These are phyloP conservation scores for Limosa lapponica DNA, from an alignment of 2,797 vertebrate genomes.

Conservation along the genomic window DNA sequence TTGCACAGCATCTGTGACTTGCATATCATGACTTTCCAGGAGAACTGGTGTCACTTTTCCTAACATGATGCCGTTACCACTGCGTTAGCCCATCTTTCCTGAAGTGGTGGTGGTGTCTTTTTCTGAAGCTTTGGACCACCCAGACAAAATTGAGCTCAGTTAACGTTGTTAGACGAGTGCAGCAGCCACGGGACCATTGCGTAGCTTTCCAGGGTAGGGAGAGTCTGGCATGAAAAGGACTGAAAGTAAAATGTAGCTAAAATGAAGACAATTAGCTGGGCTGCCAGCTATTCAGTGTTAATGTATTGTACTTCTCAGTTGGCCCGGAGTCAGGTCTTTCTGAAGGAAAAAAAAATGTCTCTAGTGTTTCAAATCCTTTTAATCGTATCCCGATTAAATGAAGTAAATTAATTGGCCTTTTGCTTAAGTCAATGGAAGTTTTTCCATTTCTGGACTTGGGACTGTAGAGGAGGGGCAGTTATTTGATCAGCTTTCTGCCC, in stretches of 20 bases:
- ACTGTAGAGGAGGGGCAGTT: background rate
- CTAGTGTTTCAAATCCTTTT: background rate
- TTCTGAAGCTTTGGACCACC: background rate
- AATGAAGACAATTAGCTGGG: background rate
- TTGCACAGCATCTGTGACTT: background rate
- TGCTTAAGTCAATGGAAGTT: background rate
- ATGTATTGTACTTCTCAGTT: background rate
- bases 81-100: background rate
- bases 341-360: background rate
- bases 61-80: accelerated
- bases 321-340: background rate
- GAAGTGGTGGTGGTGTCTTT: too few relatives aligned
- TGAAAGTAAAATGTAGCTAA: accelerated
- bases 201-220: accelerated
- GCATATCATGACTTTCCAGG: accelerated
- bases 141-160: background rate
- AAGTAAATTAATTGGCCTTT: background rate
- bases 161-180: accelerated
- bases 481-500: background rate
- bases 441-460: background rate
- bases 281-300: background rate
- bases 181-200: accelerated
- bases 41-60: background rate
- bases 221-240: background rate
- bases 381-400: background rate